Base-by-base conservation (phyloP, 1,140 invertebrate species). In the Procambarus clarkii region DNA sequence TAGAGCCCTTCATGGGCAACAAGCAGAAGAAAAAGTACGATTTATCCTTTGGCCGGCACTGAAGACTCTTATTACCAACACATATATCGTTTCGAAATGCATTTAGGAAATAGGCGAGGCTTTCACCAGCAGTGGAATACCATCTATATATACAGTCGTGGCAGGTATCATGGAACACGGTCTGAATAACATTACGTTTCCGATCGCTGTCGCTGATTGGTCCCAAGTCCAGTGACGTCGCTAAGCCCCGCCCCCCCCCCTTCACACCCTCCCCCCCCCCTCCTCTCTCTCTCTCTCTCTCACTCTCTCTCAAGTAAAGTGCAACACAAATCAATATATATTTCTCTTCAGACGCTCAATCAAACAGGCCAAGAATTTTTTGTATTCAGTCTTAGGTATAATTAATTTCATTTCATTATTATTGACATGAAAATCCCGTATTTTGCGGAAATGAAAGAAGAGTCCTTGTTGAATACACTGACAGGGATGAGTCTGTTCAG, bases 101-200 rank as follows among this genome's bases (percentile, higher is more conserved):
- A 89, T 89, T 82, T 89, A 89, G 87, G 87, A 89, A 89, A 82
- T 89, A 89, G 69, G 87, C 24, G 79, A 89, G 80, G 48, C 87
- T 89, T 82, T 77, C 79, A 82, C 45, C 79, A 60, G 46, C 45
- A 44, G 79, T 74, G 87, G 64, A 89, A 89, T 89, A 89, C 79
- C 87, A 45, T 74, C 87, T 89, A 79, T 89, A 89, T 89, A 89
- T 89, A 89, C 87, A 89, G 79, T n/a, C 87, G 79, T 89, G 69
- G 87, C 79, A 82, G 81, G 79, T 64, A 89, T 89, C 69, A 83
- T 88, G 79, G 64, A 89, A 89, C 87, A 71, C 46, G 87, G 50
- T 44, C 79, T 60, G 87, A 89, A 89, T 89, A 89, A 82, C 76
- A 82, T 89, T 89, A 89, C 79, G 69, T 89, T 89, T 83, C 87